Evolutionary conservation across 2,113 vertebrate species (phyloP), one percentile per base, ranked within the genome.

Genomic region (Saguinus imperator): DNA sequence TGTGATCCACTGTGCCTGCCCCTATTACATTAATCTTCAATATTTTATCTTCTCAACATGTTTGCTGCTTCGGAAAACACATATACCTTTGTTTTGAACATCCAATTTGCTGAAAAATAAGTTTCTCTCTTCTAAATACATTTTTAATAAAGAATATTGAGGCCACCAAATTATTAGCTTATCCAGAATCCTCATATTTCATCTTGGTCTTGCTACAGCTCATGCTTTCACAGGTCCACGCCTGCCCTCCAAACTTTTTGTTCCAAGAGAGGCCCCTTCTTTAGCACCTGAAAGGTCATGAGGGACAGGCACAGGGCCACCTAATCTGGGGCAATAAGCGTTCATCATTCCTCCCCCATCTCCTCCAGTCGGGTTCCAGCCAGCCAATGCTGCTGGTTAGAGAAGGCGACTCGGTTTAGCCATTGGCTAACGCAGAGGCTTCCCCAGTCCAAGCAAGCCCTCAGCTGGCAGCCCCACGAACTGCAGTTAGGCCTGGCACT

Each of bases 351-450:
- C 18, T 11, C 27, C 27, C 8, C 55, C 1, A 6, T 75, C 27
- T 40, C 43, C n/a, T 85, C n/a, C 40, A 4, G 40, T 68, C 76
- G 23, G 86, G 79, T 75, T 89, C 70, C 90, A 57, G 87, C 43
- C 8, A 40, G 76, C 76, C 70, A 32, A 14, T n/a, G 64, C 3
- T 3, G 11, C 45, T 40, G 92, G 88, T 94, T 64, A 45, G 83
- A 87, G 91, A 97, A 96, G 94, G 89, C 91, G 94, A 93, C 87
- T 97, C 87, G 95, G 94, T 90, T 89, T 50, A 57, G 82, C 82
- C 92, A 87, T 68, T 52, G 57, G 83, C 94, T 92, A 94, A 95
- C 18, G 17, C 89, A 37, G 97, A 95, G 87, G 72, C 89, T 66
- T 72, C 45, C 88, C 82, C 92, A 96, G 86, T 0, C 0, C 92